A percentile compares a stretch with the other conserved stretches of the same genome.
phyloP scores from a whole-genome alignment of 2,888 invertebrate genomes.

The Ophion ventricosus region DNA sequence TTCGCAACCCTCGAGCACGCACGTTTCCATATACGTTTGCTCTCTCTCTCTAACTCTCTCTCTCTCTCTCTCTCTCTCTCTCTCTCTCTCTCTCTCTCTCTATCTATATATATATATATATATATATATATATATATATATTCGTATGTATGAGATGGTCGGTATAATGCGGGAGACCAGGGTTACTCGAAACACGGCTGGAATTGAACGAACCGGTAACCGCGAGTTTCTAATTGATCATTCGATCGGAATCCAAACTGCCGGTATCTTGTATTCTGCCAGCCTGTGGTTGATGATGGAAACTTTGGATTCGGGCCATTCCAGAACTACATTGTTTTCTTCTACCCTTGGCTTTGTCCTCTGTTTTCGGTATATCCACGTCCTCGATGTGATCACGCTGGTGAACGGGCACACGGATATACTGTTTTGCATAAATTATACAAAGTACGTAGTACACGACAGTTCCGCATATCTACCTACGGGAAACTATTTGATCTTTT shows the following conservation, averaged over 20 bases:
- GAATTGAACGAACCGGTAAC: not conserved
- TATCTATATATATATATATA: slow-evolving; percentile 8
- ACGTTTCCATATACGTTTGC: slow-evolving; percentile 29
- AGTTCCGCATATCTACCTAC: not conserved
- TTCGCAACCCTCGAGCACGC: slow-evolving; percentile 29
- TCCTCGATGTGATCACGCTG: not conserved
- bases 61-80: too few species aligned
- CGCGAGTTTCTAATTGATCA: not conserved
- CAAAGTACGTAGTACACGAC: not conserved
- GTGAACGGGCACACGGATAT: not conserved
- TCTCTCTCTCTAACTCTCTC: too few species aligned
- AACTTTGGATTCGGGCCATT: not conserved
- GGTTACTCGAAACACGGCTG: not conserved
- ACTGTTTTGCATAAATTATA: slow-evolving; percentile 17
- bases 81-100: too few species aligned
- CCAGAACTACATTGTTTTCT: not conserved
- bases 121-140: not conserved
- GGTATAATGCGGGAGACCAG: not conserved
- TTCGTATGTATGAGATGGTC: not conserved
- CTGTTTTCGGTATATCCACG: not conserved
- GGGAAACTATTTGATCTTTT: slow-evolving; percentile 8
- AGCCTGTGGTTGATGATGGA: not conserved
- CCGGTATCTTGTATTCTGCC: not conserved
- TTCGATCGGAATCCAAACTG: not conserved
- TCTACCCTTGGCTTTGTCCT: not conserved